Conservation (phyloP, 2,113 vertebrate species). For the Cricetomys ansorgei region DNA sequence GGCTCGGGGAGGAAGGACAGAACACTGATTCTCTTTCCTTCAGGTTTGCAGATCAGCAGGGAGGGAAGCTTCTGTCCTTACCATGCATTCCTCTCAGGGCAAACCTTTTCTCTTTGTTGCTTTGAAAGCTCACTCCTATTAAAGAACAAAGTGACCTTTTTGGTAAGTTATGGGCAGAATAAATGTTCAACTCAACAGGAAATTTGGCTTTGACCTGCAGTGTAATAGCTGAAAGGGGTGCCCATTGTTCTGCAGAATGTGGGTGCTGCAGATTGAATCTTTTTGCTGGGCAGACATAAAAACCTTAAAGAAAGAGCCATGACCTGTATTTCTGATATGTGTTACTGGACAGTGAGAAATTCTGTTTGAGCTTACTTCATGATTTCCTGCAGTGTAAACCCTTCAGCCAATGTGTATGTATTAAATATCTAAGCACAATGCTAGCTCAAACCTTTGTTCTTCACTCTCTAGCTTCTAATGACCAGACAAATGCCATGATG, state of each 20-base stretch:
- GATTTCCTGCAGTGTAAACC: background rate
- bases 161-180: background rate
- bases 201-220: background rate
- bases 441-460: background rate
- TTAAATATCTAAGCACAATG: background rate
- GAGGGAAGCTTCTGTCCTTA: background rate
- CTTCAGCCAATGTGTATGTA: background rate
- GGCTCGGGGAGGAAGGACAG: background rate
- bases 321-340: rapidly evolving
- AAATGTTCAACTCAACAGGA: background rate
- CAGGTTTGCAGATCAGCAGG: background rate
- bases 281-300: rapidly evolving
- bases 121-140: background rate
- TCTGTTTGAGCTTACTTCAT: rapidly evolving
- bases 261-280: background rate
- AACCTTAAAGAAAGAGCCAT: background rate
- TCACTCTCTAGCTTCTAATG: background rate
- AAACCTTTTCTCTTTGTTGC: background rate
- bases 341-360: background rate
- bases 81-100: background rate
- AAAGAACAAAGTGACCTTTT: background rate
- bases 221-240: rapidly evolving
- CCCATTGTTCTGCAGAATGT: background rate
- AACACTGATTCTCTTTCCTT: rapidly evolving
- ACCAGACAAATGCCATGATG: background rate